A percentile compares a stretch with the other conserved stretches of the same genome.
Evolutionary conservation across 2,888 invertebrate species (phyloP).

Genomic region (Tinea semifulvella): DNA sequence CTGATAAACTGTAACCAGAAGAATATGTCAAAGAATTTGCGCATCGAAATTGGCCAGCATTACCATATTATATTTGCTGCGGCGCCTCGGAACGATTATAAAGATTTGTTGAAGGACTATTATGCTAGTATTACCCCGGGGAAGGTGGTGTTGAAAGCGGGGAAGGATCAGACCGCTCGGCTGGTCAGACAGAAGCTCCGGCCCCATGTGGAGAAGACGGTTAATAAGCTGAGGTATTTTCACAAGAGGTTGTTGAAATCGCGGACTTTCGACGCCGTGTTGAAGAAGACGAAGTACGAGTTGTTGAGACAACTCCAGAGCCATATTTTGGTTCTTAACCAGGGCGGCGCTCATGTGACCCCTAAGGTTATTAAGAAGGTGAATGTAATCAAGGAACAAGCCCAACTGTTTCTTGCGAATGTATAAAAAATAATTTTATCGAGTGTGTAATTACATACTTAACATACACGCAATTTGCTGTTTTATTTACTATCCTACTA

Average conservation of each 20-base stretch:
- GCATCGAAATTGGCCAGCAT: slow-evolving; percentile 58
- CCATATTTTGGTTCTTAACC: slow-evolving; percentile 29
- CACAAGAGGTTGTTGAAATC: slow-evolving; percentile 29
- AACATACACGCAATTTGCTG: neutral
- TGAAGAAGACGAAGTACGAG: slow-evolving; percentile 30
- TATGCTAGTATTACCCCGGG: too few relatives aligned
- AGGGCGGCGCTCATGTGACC: slow-evolving; percentile 28
- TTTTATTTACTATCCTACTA: neutral
- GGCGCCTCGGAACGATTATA: slow-evolving; percentile 43
- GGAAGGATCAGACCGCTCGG: too few relatives aligned
- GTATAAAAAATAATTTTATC: slow-evolving; percentile 28
- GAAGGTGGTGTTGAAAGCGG: too few relatives aligned
- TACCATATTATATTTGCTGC: slow-evolving; percentile 62
- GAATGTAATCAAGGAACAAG: slow-evolving; percentile 36
- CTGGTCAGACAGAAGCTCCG: too few relatives aligned
- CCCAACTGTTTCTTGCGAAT: slow-evolving; percentile 41
- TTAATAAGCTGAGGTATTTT: slow-evolving; percentile 30
- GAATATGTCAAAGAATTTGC: slow-evolving; percentile 39
- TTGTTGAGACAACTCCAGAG: slow-evolving; percentile 32
- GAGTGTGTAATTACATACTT: neutral
- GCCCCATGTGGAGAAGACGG: slow-evolving; percentile 22
- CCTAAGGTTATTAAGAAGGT: slow-evolving; percentile 38
- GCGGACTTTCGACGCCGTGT: slow-evolving; percentile 26
- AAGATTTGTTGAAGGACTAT: neutral
- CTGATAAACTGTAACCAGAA: slow-evolving; percentile 36